A percentile compares a stretch with the other conserved stretches of the same genome.
Evolutionary conservation across 2,797 vertebrate genomes (phyloP).

Genomic region (Pristis pectinata): DNA sequence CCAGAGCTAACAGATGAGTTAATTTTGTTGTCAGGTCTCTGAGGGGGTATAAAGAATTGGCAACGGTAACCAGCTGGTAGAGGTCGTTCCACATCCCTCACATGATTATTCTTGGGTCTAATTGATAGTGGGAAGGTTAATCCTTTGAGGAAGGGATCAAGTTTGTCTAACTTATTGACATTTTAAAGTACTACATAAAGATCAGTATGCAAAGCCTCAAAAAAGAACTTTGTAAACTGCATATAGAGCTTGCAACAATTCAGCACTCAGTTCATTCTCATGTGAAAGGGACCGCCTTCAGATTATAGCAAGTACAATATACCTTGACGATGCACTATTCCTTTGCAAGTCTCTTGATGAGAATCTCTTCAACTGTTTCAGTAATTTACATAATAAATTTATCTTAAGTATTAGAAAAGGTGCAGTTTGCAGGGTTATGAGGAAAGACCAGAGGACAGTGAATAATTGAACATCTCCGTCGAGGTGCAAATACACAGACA

Average conservation of each 20-base stretch:
- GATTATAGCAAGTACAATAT: not conserved
- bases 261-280: not conserved
- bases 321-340: not conserved
- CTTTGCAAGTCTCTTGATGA: not conserved
- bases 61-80: not conserved
- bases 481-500: too few relatives aligned
- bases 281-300: not conserved
- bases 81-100: not conserved
- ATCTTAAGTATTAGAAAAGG: not conserved
- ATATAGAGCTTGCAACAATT: not conserved
- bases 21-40: not conserved
- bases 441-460: not conserved
- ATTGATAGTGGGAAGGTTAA: not conserved
- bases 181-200: not conserved
- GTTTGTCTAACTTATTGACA: not conserved
- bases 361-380: not conserved
- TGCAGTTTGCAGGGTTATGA: not conserved
- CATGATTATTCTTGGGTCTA: slow-evolving; percentile 1
- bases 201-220: not conserved
- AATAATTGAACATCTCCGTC: not conserved
- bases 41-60: not conserved
- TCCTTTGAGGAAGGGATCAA: slow-evolving; percentile 1
- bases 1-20: not conserved
- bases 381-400: not conserved
- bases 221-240: not conserved